Base-by-base conservation (phyloP, 2,797 vertebrate genomes). In the Vespertilio murinus region DNA sequence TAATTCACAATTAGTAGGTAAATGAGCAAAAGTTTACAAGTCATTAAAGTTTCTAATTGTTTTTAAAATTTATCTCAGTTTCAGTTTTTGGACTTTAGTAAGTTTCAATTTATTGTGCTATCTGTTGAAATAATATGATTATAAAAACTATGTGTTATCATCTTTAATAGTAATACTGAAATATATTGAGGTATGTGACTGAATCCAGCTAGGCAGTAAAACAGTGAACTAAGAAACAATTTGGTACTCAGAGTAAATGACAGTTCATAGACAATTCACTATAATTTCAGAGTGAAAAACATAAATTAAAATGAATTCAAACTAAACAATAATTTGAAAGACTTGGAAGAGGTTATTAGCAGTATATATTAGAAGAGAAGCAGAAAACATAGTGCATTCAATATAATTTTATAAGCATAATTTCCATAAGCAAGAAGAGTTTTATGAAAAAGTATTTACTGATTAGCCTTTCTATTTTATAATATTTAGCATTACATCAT, bases 11-110 rank as follows among this genome's bases (percentile, higher is more conserved):
- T 95, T 12, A 17, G 80, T 97, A 98, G 38, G 35, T 93, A 97
- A 98, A 97, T 95, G 93, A 96, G 93, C 42, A 93, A 92, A 98
- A 96, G 75, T 97, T 94, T 94, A 61, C 35, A 97, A 94, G 96
- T 97, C 96, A 97, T 98, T 98, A 96, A 95, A 93, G 86, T 96
- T 98, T 97, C 96, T 96, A 96, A 97, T 98, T 97, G 97, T 79
- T 95, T 94, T 96, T 96, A 80, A 97, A 97, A 97, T 97, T 83
- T 96, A 90, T 97, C 88, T 95, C 88, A 97, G 69, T 81, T 97
- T 97, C 93, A 23, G 7, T 88, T 95, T 83, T 83, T 96, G 85
- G 74, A 82, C 73, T 98, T 97, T 89, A 96, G 90, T 95, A 81
- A 96, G 30, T 61, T 98, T 96, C 85, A 96, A 96, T 97, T 97